Percentiles rank a stretch among this genome's conserved stretches.
phyloP scores from a whole-genome alignment of 2,888 invertebrate species.

The Dascillus cervinus region DNA sequence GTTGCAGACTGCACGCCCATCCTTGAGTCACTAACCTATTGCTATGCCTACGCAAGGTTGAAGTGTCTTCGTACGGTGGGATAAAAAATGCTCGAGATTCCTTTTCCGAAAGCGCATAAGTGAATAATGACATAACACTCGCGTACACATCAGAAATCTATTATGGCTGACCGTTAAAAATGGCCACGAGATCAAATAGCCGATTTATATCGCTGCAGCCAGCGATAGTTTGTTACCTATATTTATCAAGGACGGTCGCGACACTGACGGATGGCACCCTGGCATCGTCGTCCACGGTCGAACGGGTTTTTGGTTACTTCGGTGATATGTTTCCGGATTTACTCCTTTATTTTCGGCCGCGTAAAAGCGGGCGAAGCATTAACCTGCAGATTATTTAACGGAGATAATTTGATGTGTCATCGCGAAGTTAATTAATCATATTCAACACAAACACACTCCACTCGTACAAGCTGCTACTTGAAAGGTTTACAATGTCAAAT shows the following conservation, averaged over 20 bases:
- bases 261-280: slow-evolving; percentile 29
- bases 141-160: slow-evolving; percentile 30
- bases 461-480: no score
- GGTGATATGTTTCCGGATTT: slow-evolving; percentile 27
- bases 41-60: slow-evolving; percentile 5
- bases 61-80: no score
- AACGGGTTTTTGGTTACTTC: slow-evolving; percentile 24
- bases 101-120: slow-evolving; percentile 21
- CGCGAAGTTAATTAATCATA: no score
- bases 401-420: no score
- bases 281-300: slow-evolving; percentile 22
- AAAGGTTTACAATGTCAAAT: no score
- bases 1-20: slow-evolving; percentile 10
- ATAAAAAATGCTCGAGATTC: no score
- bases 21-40: slow-evolving; percentile 6
- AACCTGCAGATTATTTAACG: no score
- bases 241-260: slow-evolving; percentile 27
- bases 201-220: slow-evolving; percentile 29
- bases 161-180: slow-evolving; percentile 31
- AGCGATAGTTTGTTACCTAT: slow-evolving; percentile 31
- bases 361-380: no score
- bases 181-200: slow-evolving; percentile 32
- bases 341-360: slow-evolving; percentile 29
- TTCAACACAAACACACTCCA: no score
- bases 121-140: slow-evolving; percentile 27